A percentile compares a stretch with the other conserved stretches of the same genome.
These are phyloP conservation scores for Seriola rivoliana DNA, from an alignment of 2,113 vertebrate genomes.

Conservation along the genomic window DNA sequence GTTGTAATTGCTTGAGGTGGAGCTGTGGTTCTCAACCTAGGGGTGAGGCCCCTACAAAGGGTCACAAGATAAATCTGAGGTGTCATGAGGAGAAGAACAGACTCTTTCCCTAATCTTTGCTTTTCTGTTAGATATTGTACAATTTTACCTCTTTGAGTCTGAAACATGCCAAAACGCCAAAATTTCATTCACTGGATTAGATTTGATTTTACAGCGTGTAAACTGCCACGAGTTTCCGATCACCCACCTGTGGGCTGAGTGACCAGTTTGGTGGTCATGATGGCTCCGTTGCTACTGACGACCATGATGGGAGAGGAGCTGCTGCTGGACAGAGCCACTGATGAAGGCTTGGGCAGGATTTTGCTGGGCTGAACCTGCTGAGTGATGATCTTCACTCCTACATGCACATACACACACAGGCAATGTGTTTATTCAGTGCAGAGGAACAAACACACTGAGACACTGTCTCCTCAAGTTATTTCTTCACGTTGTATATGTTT, in stretches of 20 bases:
- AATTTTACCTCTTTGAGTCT: too few relatives aligned
- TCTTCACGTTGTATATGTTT: background rate
- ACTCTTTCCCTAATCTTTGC: too few relatives aligned
- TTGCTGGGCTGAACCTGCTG: slow-evolving; percentile 99
- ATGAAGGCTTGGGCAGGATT: slow-evolving; percentile 97
- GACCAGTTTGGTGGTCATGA: slow-evolving; percentile 98
- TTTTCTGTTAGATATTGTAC: too few relatives aligned
- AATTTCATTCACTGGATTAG: background rate
- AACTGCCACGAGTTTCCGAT: background rate
- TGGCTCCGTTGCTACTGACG: slow-evolving; percentile 98
- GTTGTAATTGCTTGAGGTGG: too few relatives aligned
- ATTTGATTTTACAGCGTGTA: background rate
- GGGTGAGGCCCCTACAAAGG: too few relatives aligned
- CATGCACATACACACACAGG: background rate
- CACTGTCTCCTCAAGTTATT: too few relatives aligned
- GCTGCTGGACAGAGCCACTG: slow-evolving; percentile 91
- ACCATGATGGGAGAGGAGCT: slow-evolving; percentile 98
- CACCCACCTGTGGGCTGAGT: slow-evolving; percentile 92
- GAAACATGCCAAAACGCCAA: too few relatives aligned
- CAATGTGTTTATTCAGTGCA: background rate
- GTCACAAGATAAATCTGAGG: too few relatives aligned
- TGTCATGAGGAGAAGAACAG: too few relatives aligned
- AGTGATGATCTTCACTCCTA: slow-evolving; percentile 99
- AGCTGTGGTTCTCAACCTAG: too few relatives aligned
- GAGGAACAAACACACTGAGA: too few relatives aligned